Conservation (phyloP, 2,113 vertebrate genomes). For the human region DNA sequence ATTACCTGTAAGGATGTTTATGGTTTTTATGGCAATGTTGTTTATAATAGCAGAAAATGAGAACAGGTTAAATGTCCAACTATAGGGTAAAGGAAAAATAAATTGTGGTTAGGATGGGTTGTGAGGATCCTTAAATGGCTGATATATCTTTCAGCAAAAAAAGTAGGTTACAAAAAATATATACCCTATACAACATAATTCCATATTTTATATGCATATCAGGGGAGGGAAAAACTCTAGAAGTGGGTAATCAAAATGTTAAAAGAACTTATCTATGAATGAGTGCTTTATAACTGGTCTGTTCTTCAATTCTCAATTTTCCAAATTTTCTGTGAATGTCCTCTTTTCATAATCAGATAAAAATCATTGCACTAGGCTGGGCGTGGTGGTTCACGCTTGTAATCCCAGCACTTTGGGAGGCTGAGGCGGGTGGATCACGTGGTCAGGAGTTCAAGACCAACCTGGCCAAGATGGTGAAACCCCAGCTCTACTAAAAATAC, state of each 20-base stretch:
- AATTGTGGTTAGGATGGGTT: background rate
- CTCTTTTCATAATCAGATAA: conserved; percentile 19
- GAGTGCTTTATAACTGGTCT: background rate
- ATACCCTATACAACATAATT: background rate
- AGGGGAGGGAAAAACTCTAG: background rate
- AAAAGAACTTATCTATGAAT: background rate
- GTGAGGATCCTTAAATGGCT: conserved; percentile 3
- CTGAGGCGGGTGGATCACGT: no score
- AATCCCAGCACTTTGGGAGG: no score
- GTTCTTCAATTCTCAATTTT: background rate
- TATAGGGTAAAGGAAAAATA: background rate
- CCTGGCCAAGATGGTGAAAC: no score
- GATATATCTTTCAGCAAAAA: conserved; percentile 17
- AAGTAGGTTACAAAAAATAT: background rate
- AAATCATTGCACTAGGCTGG: background rate
- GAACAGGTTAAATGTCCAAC: background rate
- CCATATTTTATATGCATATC: background rate
- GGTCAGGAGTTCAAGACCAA: no score
- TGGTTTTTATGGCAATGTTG: background rate
- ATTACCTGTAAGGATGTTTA: conserved; percentile 6
- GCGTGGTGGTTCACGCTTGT: background rate
- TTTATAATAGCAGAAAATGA: background rate
- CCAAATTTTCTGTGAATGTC: background rate
- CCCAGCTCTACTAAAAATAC: no score
- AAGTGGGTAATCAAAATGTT: conserved; percentile 11